Conservation (phyloP, 2,797 vertebrate genomes). For the Leucoraja ocellata region DNA sequence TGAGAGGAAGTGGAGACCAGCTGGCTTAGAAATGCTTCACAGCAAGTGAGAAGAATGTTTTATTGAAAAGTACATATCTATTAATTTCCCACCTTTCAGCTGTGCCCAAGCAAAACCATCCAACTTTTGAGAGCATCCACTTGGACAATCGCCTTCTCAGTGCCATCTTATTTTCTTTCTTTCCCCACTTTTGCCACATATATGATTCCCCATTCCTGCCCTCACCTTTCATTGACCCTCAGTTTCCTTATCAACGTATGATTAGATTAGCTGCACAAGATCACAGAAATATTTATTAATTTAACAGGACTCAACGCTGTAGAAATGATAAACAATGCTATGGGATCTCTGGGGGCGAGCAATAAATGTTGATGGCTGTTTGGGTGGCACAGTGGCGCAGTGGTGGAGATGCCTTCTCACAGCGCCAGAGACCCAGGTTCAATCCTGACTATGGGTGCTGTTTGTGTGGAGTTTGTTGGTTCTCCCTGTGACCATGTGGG, state of each 20-base stretch:
- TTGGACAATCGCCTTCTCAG: neutral
- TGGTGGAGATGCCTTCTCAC: too few relatives aligned
- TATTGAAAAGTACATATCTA: slow-evolving; percentile 10
- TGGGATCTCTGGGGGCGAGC: too few relatives aligned
- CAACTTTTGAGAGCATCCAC: neutral
- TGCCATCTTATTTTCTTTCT: neutral
- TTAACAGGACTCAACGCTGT: neutral
- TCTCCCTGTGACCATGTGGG: too few relatives aligned
- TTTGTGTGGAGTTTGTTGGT: too few relatives aligned
- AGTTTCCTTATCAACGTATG: neutral
- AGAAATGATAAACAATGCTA: too few relatives aligned
- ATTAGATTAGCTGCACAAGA: neutral
- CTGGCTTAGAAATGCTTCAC: slow-evolving; percentile 24
- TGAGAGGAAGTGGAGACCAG: slow-evolving; percentile 15
- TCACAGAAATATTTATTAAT: neutral
- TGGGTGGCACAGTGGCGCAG: too few relatives aligned
- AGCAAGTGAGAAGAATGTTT: slow-evolving; percentile 26
- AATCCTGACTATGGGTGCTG: too few relatives aligned
- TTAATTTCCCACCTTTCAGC: neutral
- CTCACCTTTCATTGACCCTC: too few relatives aligned
- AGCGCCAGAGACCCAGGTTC: too few relatives aligned
- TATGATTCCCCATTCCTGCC: too few relatives aligned
- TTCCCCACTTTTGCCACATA: neutral
- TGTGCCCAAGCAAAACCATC: neutral
- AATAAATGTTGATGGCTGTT: too few relatives aligned